Conservation (phyloP, 2,113 vertebrate genomes). For the Xenopus laevis region DNA sequence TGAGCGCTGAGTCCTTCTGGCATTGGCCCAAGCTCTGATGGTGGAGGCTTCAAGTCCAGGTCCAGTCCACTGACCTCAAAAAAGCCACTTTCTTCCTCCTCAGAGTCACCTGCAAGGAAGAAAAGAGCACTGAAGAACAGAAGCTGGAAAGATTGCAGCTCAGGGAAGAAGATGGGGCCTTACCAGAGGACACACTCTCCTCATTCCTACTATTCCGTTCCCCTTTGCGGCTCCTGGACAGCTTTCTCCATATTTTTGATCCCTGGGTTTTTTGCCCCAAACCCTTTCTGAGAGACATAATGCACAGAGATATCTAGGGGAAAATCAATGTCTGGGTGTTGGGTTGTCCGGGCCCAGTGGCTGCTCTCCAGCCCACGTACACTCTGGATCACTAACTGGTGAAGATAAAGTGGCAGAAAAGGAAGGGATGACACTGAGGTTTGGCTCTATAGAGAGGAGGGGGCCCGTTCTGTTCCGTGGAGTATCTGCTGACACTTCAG, state of each 20-base stretch:
- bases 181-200: slow-evolving; percentile 5
- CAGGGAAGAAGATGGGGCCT: accelerated
- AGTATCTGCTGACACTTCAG: slow-evolving; percentile 9
- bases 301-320: neutral
- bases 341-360: neutral
- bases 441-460: slow-evolving; percentile 5
- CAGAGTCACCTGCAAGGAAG: slow-evolving; percentile 72
- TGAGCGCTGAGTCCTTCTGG: slow-evolving; percentile 86
- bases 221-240: neutral
- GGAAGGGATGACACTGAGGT: neutral
- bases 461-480: neutral
- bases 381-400: too few species aligned
- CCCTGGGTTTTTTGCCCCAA: neutral
- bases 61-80: slow-evolving; percentile 83
- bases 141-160: neutral
- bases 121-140: neutral
- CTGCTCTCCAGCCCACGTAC: neutral
- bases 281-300: neutral
- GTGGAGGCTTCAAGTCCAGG: slow-evolving; percentile 69
- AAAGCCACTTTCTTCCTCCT: slow-evolving; percentile 87
- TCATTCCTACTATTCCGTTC: neutral
- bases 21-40: slow-evolving; percentile 85
- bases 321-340: neutral
- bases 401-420: too few species aligned
- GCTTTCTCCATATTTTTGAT: slow-evolving; percentile 1